Evolutionary conservation across 2,113 vertebrate species (phyloP), one percentile per base, ranked within the genome.

Genomic region (Caranx melampygus): DNA sequence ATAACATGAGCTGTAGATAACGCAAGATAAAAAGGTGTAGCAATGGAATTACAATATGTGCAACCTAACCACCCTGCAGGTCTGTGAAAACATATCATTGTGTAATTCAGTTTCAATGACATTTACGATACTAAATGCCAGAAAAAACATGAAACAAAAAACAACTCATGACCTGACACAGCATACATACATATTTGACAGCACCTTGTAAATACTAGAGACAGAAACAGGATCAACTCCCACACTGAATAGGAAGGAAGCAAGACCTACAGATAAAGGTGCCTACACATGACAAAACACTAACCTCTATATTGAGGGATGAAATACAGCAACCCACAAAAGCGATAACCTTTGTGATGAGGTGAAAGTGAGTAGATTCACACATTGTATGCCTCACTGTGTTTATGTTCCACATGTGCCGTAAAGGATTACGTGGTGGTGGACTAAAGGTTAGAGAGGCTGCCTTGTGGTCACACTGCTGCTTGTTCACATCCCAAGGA

Each of bases 161-260:
- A 18, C 59, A 37, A 71, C 20, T 84, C 52, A 64, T 76, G n/a
- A 72, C 37, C 33, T 59, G 67, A 37, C 35, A n/a, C 45, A 51
- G 3, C 40, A 47, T 10, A 6, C 68, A 37, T 6, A 20, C 51
- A 79, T 49, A 67, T 88, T 62, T 55, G 18, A 65, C 63, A 69
- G 72, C 67, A 61, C 66, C 63, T 72, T 14, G 42, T 71, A 85
- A 79, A 84, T 75, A 83, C 72, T 72, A 79, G 7, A 78, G n/a
- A 85, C 67, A 87, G 79, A 58, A 90, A 85, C 65, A 75, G 52
- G 44, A 83, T 72, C 42, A 59, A 68, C 85, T 35, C 84, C 82
- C 80, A 85, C 84, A 33, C 54, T 16, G 57, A 68, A 68, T 35
- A 73, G 76, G 64, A 62, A 79, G 82, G 79, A 85, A 87, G 61